phyloP scores from a whole-genome alignment of 2,113 vertebrate genomes.

The Lanius collurio region DNA sequence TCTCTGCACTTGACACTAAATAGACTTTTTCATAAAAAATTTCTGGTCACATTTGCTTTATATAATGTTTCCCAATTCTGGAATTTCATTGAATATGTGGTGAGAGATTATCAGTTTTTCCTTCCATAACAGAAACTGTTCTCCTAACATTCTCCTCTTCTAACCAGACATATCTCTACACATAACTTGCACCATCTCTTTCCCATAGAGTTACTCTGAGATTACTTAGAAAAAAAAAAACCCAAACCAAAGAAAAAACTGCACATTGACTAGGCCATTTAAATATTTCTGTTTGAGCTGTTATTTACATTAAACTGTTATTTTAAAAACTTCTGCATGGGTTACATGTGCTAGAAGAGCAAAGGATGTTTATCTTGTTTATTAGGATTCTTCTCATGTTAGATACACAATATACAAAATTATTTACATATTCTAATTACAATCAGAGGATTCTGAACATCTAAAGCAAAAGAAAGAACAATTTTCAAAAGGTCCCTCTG shows the following conservation, averaged over 20 bases:
- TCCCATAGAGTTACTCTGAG: background rate
- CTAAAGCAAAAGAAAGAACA: background rate
- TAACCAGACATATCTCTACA: background rate
- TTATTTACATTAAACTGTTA: background rate
- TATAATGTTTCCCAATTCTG: background rate
- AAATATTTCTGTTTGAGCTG: background rate
- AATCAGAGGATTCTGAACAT: background rate
- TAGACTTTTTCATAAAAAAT: background rate
- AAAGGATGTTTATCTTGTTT: background rate
- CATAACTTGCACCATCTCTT: background rate
- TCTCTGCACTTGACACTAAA: background rate
- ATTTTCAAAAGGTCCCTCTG: background rate
- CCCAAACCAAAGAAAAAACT: background rate
- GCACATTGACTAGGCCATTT: background rate
- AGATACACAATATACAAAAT: background rate
- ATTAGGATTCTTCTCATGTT: background rate
- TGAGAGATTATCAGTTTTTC: background rate
- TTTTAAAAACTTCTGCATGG: background rate
- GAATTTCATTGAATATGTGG: background rate
- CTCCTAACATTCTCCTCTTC: background rate
- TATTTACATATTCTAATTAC: background rate
- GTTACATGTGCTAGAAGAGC: background rate
- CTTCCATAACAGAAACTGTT: background rate
- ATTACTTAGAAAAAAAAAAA: background rate
- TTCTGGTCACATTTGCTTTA: background rate